These are phyloP conservation scores for Drosophila emarginata DNA, from an alignment of 2,888 invertebrate species.

Conservation along the genomic window DNA sequence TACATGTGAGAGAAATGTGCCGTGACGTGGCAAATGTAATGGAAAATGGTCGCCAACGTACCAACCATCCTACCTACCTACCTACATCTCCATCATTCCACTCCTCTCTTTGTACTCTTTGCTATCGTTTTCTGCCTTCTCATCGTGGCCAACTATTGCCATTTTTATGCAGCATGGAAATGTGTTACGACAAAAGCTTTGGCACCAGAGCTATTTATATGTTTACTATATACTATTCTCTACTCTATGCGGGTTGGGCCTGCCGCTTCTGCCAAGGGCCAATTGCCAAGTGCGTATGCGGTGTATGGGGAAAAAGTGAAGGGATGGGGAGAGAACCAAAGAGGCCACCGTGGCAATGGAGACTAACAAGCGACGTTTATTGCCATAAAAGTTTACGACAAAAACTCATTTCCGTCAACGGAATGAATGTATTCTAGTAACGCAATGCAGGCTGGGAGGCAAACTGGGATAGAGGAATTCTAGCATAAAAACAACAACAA, in stretches of 20 bases:
- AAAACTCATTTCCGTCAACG: constrained; percentile 75
- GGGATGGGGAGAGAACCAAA: background rate
- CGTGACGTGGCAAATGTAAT: constrained; percentile 73
- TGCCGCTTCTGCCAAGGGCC: constrained; percentile 18
- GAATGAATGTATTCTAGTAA: constrained; percentile 58
- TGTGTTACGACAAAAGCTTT: constrained; percentile 48
- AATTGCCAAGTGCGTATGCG: constrained; percentile 66
- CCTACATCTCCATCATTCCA: background rate
- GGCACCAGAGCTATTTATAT: constrained; percentile 43
- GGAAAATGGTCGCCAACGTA: constrained; percentile 55
- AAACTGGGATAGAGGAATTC: no score
- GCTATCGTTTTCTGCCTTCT: constrained; percentile 3
- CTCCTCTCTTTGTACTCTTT: background rate
- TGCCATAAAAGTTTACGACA: constrained; percentile 77
- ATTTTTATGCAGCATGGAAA: constrained; percentile 70
- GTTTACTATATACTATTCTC: constrained; percentile 45
- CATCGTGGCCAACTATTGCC: constrained; percentile 31
- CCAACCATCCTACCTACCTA: constrained; percentile 4
- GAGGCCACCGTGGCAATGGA: constrained; percentile 2
- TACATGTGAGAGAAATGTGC: constrained; percentile 70
- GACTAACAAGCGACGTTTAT: constrained; percentile 63
- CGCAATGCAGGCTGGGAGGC: background rate
- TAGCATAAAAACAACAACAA: background rate
- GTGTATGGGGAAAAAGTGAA: background rate
- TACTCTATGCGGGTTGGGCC: constrained; percentile 45